Percentiles rank a stretch among this genome's conserved stretches.
Conservation (phyloP, 2,888 invertebrate species). For the Pimpla rufipes region DNA sequence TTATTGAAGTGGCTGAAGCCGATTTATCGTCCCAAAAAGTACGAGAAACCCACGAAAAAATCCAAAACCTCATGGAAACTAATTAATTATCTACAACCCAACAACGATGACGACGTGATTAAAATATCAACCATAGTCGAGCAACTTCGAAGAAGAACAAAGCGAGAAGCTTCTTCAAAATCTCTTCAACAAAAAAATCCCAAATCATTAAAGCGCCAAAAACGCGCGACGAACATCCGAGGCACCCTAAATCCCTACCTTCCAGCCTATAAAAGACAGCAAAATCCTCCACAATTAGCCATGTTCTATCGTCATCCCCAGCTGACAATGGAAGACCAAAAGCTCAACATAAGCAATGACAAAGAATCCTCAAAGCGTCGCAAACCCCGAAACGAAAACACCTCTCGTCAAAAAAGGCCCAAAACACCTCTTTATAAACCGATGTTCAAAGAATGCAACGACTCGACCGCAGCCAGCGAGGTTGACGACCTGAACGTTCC, state of each 20-base stretch:
- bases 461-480: constrained; percentile 65
- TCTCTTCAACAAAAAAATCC: not conserved
- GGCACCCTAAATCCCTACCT: constrained; percentile 18
- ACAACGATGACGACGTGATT: constrained; percentile 20
- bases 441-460: constrained; percentile 68
- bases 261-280: constrained; percentile 13
- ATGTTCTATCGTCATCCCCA: constrained; percentile 40
- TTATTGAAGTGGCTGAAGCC: not conserved
- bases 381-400: constrained; percentile 1
- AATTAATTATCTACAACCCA: constrained; percentile 21
- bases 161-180: not conserved
- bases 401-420: not conserved
- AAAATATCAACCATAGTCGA: constrained; percentile 69
- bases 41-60: constrained; percentile 70
- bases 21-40: constrained; percentile 14
- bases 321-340: constrained; percentile 31
- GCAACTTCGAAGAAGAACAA: constrained; percentile 52
- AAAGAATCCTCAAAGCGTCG: constrained; percentile 19
- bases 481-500: constrained; percentile 67
- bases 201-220: constrained; percentile 32
- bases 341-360: not conserved
- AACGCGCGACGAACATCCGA: constrained; percentile 34
- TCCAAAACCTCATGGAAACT: constrained; percentile 59
- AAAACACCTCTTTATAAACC: constrained; percentile 58
- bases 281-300: constrained; percentile 18